Evolutionary conservation across 2,888 invertebrate species (phyloP).

Genomic region (Cheilosia pagana): DNA sequence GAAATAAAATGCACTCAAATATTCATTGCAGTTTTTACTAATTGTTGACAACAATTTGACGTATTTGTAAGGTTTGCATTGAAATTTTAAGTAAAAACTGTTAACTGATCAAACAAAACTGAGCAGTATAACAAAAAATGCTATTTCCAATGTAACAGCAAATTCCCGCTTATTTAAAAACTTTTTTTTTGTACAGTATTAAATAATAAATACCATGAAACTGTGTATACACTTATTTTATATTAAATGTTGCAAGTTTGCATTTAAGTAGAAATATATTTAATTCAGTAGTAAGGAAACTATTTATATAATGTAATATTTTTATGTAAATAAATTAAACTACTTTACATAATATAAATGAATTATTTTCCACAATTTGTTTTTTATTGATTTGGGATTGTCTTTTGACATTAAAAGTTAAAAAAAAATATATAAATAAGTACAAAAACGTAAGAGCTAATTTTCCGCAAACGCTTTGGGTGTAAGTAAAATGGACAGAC

Average conservation of each 20-base stretch:
- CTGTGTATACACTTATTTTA: neutral
- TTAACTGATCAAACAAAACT: no score
- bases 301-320: constrained; percentile 61
- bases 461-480: no score
- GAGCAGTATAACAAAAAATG: no score
- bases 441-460: no score
- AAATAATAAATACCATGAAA: neutral
- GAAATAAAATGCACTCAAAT: neutral
- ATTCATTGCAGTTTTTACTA: neutral
- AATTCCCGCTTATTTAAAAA: neutral
- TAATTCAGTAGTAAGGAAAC: constrained; percentile 32
- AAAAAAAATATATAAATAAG: no score
- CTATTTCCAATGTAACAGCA: neutral
- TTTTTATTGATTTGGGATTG: neutral
- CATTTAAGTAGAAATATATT: constrained; percentile 48
- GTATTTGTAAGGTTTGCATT: neutral
- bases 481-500: no score
- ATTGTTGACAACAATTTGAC: constrained; percentile 3
- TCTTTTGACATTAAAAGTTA: no score
- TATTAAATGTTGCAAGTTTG: constrained; percentile 37
- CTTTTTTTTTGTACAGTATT: constrained; percentile 18
- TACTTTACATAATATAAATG: constrained; percentile 35
- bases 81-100: no score
- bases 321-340: constrained; percentile 59
- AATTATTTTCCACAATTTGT: constrained; percentile 30